phyloP scores from a whole-genome alignment of 2,888 invertebrate genomes.

The Drosophila tanythrix region DNA sequence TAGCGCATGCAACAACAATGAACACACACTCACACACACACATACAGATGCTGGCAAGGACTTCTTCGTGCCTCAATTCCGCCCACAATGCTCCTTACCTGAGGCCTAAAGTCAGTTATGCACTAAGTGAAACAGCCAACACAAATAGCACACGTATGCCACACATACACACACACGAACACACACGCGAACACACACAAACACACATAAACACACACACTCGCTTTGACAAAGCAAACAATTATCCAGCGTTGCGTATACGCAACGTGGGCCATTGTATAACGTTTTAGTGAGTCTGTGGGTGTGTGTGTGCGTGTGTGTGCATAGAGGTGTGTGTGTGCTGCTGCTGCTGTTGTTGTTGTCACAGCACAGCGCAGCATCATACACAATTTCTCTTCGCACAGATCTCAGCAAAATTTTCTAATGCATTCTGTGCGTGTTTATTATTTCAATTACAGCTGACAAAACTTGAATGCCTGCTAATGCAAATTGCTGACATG shows the following conservation, averaged over 20 bases:
- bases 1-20: slow-evolving; percentile 65
- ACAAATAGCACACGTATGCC: slow-evolving; percentile 66
- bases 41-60: neutral
- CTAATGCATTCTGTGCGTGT: slow-evolving; percentile 80
- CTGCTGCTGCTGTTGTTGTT: slow-evolving; percentile 31
- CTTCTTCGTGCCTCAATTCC: slow-evolving; percentile 5
- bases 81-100: slow-evolving; percentile 39
- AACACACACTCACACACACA: slow-evolving; percentile 3
- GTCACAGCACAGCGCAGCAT: slow-evolving; percentile 34
- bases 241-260: slow-evolving; percentile 72
- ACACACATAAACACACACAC: slow-evolving; percentile 6
- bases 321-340: neutral
- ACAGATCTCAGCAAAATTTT: slow-evolving; percentile 59
- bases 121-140: slow-evolving; percentile 77
- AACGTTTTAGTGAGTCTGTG: slow-evolving; percentile 32
- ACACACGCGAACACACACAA: slow-evolving; percentile 3
- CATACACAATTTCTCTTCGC: slow-evolving; percentile 30
- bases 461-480: slow-evolving; percentile 61
- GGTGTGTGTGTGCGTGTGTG: slow-evolving; percentile 7
- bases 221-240: slow-evolving; percentile 60
- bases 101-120: slow-evolving; percentile 57
- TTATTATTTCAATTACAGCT: slow-evolving; percentile 78
- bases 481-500: slow-evolving; percentile 64
- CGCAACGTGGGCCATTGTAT: slow-evolving; percentile 65
- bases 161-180: slow-evolving; percentile 37